Evolutionary conservation across 2,888 invertebrate species (phyloP).

Genomic region (Mythimna loreyi): DNA sequence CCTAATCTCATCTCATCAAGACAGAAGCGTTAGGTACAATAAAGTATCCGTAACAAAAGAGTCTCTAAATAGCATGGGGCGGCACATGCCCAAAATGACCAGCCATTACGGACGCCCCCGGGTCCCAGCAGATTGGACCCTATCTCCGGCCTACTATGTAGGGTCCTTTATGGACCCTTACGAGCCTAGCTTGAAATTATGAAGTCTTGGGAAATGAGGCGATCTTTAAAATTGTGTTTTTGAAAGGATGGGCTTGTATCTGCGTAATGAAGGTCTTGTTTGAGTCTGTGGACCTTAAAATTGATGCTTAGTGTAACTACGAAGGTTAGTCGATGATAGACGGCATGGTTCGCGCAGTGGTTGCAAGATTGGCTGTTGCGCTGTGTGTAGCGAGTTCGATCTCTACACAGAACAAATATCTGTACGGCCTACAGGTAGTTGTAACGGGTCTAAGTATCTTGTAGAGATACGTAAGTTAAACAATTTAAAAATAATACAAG

Average conservation of each 20-base stretch:
- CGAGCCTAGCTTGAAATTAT: conserved; percentile 21
- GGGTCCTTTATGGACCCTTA: conserved; percentile 36
- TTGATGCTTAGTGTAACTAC: too few species aligned
- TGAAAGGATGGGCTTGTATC: background rate
- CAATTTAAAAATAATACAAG: too few species aligned
- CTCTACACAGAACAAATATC: too few species aligned
- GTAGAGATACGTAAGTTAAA: too few species aligned
- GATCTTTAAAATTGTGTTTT: conserved; percentile 43
- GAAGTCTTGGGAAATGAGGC: conserved; percentile 38
- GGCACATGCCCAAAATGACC: conserved; percentile 56
- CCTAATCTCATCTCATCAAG: conserved; percentile 27
- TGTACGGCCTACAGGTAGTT: too few species aligned
- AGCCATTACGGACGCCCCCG: conserved; percentile 50
- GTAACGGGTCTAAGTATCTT: too few species aligned
- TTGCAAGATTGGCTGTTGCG: too few species aligned
- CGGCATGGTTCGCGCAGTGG: too few species aligned
- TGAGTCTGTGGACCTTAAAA: background rate
- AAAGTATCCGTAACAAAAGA: conserved; percentile 53
- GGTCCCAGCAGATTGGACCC: conserved; percentile 53
- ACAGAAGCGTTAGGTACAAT: conserved; percentile 33
- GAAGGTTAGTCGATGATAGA: too few species aligned
- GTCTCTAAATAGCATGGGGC: conserved; percentile 36
- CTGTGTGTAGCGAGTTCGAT: too few species aligned
- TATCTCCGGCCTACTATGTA: conserved; percentile 46
- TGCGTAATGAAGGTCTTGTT: conserved; percentile 10